phyloP scores from a whole-genome alignment of 2,888 invertebrate genomes.

The Cyaniris semiargus region DNA sequence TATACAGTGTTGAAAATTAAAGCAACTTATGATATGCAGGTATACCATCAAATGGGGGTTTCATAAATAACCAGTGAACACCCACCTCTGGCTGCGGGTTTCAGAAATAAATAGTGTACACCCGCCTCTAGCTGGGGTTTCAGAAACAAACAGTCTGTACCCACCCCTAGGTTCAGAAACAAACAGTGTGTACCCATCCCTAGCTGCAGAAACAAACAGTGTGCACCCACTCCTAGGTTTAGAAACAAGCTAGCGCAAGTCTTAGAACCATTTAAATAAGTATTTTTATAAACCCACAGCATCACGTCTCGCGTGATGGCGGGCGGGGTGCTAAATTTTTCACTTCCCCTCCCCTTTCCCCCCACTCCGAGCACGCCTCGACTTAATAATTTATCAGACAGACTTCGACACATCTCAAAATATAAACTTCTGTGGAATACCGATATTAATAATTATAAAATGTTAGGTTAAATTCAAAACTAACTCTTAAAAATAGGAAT shows the following conservation, averaged over 20 bases:
- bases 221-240: not conserved
- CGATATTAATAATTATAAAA: constrained; percentile 9
- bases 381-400: constrained; percentile 70
- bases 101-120: not conserved
- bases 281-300: constrained; percentile 56
- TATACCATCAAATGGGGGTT: too few relatives aligned
- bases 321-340: constrained; percentile 63
- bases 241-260: constrained; percentile 2
- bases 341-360: constrained; percentile 53
- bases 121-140: too few relatives aligned
- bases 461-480: not conserved
- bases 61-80: not conserved
- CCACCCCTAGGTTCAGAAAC: not conserved
- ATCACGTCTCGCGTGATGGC: constrained; percentile 52
- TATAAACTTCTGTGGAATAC: constrained; percentile 40
- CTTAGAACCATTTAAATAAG: constrained; percentile 58
- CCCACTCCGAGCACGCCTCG: constrained; percentile 48
- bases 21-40: too few relatives aligned
- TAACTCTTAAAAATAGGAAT: too few relatives aligned
- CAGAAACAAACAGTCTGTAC: not conserved
- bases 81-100: not conserved
- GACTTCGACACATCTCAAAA: constrained; percentile 69
- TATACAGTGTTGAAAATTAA: too few relatives aligned
- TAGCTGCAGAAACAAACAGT: not conserved
- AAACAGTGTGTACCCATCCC: not conserved